Evolutionary conservation across 2,113 vertebrate species (phyloP).

Genomic region (Epinephelus lanceolatus): DNA sequence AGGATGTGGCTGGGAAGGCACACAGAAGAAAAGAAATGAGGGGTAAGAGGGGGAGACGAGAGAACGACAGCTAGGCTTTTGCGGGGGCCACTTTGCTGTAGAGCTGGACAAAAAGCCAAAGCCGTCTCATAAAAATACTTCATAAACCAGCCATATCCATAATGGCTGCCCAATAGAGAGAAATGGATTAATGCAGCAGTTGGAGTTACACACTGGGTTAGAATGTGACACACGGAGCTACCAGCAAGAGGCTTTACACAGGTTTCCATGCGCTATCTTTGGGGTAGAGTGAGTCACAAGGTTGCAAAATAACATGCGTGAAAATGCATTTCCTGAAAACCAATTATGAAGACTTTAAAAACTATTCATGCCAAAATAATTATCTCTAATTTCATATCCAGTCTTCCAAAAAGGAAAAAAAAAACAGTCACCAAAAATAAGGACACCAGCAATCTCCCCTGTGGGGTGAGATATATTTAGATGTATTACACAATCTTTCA

Average conservation of each 20-base stretch:
- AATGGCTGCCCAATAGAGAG: slow-evolving; percentile 60
- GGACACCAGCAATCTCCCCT: slow-evolving; percentile 12
- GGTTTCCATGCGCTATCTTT: slow-evolving; percentile 6
- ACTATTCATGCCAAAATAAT: slow-evolving; percentile 10
- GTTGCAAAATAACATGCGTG: slow-evolving; percentile 6
- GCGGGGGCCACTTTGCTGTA: slow-evolving; percentile 54
- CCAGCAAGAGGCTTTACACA: slow-evolving; percentile 27
- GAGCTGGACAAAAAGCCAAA: slow-evolving; percentile 62
- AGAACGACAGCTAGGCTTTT: slow-evolving; percentile 57
- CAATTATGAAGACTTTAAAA: slow-evolving; percentile 7
- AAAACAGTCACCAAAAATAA: slow-evolving; percentile 12
- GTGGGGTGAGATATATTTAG: slow-evolving; percentile 20
- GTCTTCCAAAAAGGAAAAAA: background rate
- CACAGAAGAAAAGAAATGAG: slow-evolving; percentile 81
- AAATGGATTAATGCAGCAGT: slow-evolving; percentile 68
- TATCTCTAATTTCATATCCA: slow-evolving; percentile 2
- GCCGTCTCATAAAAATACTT: slow-evolving; percentile 62
- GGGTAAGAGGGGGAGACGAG: slow-evolving; percentile 69
- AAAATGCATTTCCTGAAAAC: slow-evolving; percentile 25
- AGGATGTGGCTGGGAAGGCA: slow-evolving; percentile 80
- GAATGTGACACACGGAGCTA: slow-evolving; percentile 24
- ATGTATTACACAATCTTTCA: slow-evolving; percentile 28
- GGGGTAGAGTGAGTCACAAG: background rate
- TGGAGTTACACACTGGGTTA: slow-evolving; percentile 43
- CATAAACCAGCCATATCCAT: slow-evolving; percentile 63